Base-by-base conservation (phyloP, 2,797 vertebrate genomes). In the Otus scops region DNA sequence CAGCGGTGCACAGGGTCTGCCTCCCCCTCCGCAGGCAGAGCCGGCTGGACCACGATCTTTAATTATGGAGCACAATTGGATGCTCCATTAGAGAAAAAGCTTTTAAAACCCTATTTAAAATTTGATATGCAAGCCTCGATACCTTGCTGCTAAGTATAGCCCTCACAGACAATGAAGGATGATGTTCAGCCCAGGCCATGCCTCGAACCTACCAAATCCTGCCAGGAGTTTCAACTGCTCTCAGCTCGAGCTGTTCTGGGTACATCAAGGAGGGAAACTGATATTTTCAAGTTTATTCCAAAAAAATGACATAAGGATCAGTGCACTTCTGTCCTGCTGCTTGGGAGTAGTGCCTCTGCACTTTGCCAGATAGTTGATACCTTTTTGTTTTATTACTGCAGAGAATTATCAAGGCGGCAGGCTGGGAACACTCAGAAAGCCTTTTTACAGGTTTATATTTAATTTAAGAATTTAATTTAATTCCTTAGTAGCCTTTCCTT, bases 401-500 rank as follows among this genome's bases (percentile, higher is more conserved):
- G 65, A 88, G 63, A 67, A 73, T 82, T 78, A 53, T 60, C 48
- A 27, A 57, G 41, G 18, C 73, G 47, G 77, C 21, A 69, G 50
- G n/a, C 70, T 92, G 51, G 43, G 63, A 92, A 75, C 73, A 26
- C 45, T 81, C 73, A 57, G 63, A 69, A 91, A 89, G 67, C 27
- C 78, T 70, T 93, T 79, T 67, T 73, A 57, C 17, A 57, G 68
- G 48, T 61, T 94, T 63, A 68, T 80, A 61, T 76, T 94, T 94
- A 91, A 93, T 94, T 85, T 78, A 75, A 91, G 80, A 85, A 89
- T 85, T 78, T 85, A 92, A 92, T 93, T 90, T 93, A 94, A 96
- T 75, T 91, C 71, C 43, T 77, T 23, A 53, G 48, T 32, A 89
- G 75, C 57, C 34, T 84, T 88, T 84, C 34, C 22, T 86, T 93